These are phyloP conservation scores for Melierax canorus DNA, from an alignment of 2,113 vertebrate species.

Conservation along the genomic window DNA sequence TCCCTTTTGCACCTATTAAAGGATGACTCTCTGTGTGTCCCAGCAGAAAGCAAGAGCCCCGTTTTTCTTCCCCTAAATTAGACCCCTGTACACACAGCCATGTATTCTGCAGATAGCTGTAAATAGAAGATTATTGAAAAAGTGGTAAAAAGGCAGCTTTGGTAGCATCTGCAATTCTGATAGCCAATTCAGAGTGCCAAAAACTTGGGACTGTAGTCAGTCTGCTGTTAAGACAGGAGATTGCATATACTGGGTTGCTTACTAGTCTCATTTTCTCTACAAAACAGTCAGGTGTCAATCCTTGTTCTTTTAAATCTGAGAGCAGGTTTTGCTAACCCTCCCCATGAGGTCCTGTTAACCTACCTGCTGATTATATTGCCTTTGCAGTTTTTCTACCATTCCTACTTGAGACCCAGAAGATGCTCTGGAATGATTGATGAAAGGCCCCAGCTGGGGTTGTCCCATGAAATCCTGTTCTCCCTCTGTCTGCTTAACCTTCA, in stretches of 20 bases:
- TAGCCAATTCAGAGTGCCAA: not conserved
- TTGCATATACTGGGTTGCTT: not conserved
- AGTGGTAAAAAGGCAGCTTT: not conserved
- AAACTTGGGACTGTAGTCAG: not conserved
- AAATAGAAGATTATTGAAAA: not conserved
- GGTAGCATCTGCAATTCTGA: not conserved
- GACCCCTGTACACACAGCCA: fast-evolving
- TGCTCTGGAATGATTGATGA: not conserved
- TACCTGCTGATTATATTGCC: not conserved
- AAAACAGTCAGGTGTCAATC: not conserved
- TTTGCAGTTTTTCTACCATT: not conserved
- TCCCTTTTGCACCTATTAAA: not conserved
- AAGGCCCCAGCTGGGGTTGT: not conserved
- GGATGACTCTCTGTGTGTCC: not conserved
- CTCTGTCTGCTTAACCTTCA: not conserved
- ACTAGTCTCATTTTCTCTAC: not conserved
- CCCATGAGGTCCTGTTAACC: not conserved
- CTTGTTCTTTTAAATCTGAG: not conserved
- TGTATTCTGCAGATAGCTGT: not conserved
- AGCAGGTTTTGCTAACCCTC: not conserved
- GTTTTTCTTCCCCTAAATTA: not conserved
- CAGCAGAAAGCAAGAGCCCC: not conserved
- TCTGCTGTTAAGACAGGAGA: not conserved
- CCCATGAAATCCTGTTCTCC: not conserved
- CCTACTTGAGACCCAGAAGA: not conserved